Conservation (phyloP, 2,797 vertebrate genomes). For the Peromyscus attwateri region DNA sequence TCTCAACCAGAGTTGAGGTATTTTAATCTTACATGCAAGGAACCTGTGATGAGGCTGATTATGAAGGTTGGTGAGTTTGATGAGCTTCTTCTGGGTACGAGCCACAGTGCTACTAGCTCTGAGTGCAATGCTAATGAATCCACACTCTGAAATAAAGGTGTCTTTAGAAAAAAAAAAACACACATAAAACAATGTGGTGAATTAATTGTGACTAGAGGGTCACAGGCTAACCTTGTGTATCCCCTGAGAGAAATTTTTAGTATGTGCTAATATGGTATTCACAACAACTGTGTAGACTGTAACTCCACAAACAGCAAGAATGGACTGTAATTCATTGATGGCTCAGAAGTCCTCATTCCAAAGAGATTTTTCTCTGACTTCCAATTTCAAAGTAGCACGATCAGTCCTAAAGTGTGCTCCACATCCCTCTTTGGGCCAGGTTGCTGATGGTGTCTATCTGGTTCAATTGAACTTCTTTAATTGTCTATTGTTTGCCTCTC, state of each 20-base stretch:
- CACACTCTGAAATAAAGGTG: background rate
- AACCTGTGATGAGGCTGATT: background rate
- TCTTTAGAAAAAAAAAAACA: slow-evolving; percentile 17
- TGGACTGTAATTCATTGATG: background rate
- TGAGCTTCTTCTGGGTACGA: background rate
- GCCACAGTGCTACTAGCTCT: no score
- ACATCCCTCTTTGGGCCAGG: background rate
- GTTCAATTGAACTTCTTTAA: background rate
- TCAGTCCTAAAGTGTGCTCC: background rate
- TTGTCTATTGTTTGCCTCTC: background rate
- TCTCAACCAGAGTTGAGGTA: background rate
- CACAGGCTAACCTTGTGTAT: background rate
- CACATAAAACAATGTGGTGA: background rate
- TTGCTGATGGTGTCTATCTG: background rate
- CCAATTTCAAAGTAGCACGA: background rate
- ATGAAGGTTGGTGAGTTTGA: background rate
- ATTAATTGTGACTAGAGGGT: background rate
- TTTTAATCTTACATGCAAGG: background rate
- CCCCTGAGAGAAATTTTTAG: background rate
- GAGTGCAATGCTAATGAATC: background rate
- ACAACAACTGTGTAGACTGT: background rate
- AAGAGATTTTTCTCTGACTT: background rate
- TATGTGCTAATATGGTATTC: slow-evolving; percentile 14
- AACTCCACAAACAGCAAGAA: slow-evolving; percentile 27
- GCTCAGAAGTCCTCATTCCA: background rate